Base-by-base conservation (phyloP, 2,113 vertebrate species). In the Saccopteryx bilineata region DNA sequence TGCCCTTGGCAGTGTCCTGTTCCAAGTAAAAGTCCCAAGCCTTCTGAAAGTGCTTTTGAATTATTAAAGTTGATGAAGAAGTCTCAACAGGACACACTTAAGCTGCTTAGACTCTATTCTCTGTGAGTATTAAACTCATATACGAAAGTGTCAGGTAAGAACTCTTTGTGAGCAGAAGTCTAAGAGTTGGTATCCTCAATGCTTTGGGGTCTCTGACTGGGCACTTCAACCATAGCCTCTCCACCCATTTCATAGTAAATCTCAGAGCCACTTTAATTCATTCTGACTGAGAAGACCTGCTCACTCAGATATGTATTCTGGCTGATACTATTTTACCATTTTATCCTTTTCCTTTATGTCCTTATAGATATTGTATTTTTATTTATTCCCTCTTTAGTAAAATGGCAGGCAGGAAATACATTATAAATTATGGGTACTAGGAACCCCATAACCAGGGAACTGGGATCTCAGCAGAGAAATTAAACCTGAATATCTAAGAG, bases 401-500 rank as follows among this genome's bases (percentile, higher is more conserved):
- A 85, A 81, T 78, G 19, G 19, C n/a, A 93, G 72, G 54, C 31
- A 90, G 26, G 1, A 90, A 87, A n/a, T 61, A 65, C 15, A 33
- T 48, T 84, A 10, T 60, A 60, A 81, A 46, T 81, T 31, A 54
- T 71, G 19, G 33, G 26, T 19, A 68, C 28, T 39, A 39, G 39
- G 39, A 39, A 39, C 39, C 39, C 39, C 39, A 39, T 39, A 39
- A 19, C 26, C 17, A 50, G 7, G 48, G 13, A 24, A 88, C 26
- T 14, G 6, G 48, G 71, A 75, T 80, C 58, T 84, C 11, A 79
- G 65, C 17, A 93, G 52, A 69, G 24, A 87, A 12, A 94, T 81
- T 91, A 76, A 96, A 93, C 24, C 46, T 79, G 23, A 85, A 85
- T 90, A n/a, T 80, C 21, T 63, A 50, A 76, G 15, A 90, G 12